Evolutionary conservation across 2,113 vertebrate species (phyloP), one percentile per base, ranked within the genome.

Genomic region (Pangasianodon hypophthalmus): DNA sequence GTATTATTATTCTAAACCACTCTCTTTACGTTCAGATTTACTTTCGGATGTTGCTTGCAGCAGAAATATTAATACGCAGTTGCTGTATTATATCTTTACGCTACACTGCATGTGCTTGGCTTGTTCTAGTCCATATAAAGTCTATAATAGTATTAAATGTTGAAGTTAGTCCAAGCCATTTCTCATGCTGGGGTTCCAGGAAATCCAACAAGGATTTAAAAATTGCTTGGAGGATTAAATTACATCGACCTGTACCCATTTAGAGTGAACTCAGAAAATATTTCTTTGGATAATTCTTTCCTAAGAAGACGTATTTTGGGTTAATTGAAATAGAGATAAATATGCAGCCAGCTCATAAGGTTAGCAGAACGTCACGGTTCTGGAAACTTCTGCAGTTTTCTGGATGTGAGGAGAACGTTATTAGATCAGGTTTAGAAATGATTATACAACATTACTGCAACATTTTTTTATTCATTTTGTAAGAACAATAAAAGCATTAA

Each of bases 191-290:
- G 32, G 50, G 32, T 88, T 69, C 46, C 37, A 48, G 1, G 37
- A 84, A 88, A 60, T 84, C 52, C 26, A n/a, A 19, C 32, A 84
- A 41, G 67, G 81, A 60, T 89, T 89, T 29, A n/a, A 73, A 44
- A 56, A 88, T 73, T 84, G 50, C 56, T 88, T 32, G 3, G 24
- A 46, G 81, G 52, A 88, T 88, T 84, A 84, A 56, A 75, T 29
- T 9, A n/a, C 67, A 84, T 88, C 64, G 16, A 32, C 14, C 1
- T 87, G 52, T n/a, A 87, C 18, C 16, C 5, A 8, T 85, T 46
- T 2, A 71, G 26, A 0, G 9, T 73, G 48, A 73, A 16, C 64
- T 54, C 48, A 5, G 44, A 24, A 77, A 77, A 24, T 11, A 77
- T 24, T 73, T 24, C 13, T 37, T 37, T 16, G 14, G 26, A n/a